Evolutionary conservation across 2,888 invertebrate genomes (phyloP), one percentile per base, ranked within the genome.

Genomic region (Eupithecia exiguata): DNA sequence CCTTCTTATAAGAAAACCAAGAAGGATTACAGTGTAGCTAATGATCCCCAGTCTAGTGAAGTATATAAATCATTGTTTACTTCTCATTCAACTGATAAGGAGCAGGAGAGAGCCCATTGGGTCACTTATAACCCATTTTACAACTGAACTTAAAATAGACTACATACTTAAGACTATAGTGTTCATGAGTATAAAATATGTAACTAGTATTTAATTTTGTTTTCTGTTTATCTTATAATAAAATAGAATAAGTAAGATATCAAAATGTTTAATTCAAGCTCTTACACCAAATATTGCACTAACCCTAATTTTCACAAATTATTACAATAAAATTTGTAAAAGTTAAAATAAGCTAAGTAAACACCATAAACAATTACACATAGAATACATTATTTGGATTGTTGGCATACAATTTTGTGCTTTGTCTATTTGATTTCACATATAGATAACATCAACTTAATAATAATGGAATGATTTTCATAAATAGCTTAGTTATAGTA

Each of bases 91-190:
- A 96, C 96, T 71, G 99, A 99, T 72, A 95, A 97, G 83, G 96
- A 97, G 70, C 98, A 99, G 88, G 95, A 96, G 65, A 96, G 97
- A 82, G 98, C 98, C 2, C 99, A 99, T 89, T 99, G 99, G 99
- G 97, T 99, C 72, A 99, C 99, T 0, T 99, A 98, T 85, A 99
- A 99, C 95, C 99, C 99, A 69, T 98, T 98, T 91, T 98, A 98
- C 89, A 98, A 98, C 69, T 80, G 21, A 93, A 97, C n/a, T n/a
- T n/a, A n/a, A n/a, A n/a, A n/a, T n/a, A n/a, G n/a, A n/a, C n/a
- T n/a, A n/a, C n/a, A n/a, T n/a, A n/a, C n/a, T n/a, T n/a, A n/a
- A n/a, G n/a, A n/a, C n/a, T n/a, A n/a, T n/a, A n/a, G 40, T 12
- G 40, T 10, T 40, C 40, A 40, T 1, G 38, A 38, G 40, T 40